Evolutionary conservation across 1,140 invertebrate genomes (phyloP).

Genomic region (Apis cerana): DNA sequence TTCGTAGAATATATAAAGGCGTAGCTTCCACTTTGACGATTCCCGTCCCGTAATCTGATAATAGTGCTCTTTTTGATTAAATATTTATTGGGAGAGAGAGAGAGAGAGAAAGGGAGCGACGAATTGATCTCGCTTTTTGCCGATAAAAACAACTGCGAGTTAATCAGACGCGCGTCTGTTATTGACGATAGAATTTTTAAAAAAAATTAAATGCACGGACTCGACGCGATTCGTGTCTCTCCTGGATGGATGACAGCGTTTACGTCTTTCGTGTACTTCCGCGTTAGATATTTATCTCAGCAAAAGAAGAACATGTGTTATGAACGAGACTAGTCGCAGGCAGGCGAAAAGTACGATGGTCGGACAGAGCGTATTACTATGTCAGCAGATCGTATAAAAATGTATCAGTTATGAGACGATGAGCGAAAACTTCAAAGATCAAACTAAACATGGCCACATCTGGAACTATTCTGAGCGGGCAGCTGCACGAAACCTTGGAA

Average conservation of each 20-base stretch:
- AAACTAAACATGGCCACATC: slow-evolving; percentile 81
- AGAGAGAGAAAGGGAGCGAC: slow-evolving; percentile 59
- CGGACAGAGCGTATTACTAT: slow-evolving; percentile 70
- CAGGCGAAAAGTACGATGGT: slow-evolving; percentile 70
- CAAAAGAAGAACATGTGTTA: slow-evolving; percentile 53
- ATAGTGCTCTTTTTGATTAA: slow-evolving; percentile 22
- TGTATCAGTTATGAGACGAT: slow-evolving; percentile 72
- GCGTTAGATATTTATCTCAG: slow-evolving; percentile 55
- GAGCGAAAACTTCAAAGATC: slow-evolving; percentile 79
- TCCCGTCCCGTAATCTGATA: slow-evolving; percentile 8
- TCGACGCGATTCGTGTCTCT: slow-evolving; percentile 42
- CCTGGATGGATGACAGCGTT: slow-evolving; percentile 40
- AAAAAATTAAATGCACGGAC: slow-evolving; percentile 26
- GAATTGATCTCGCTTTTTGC: slow-evolving; percentile 24
- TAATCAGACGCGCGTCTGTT: slow-evolving; percentile 41
- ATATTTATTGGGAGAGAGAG: slow-evolving; percentile 34
- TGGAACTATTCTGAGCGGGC: slow-evolving; percentile 80
- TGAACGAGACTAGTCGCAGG: slow-evolving; percentile 68
- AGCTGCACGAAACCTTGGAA: slow-evolving; percentile 58
- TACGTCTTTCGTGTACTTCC: slow-evolving; percentile 53
- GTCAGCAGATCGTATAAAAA: slow-evolving; percentile 67
- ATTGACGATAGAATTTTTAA: slow-evolving; percentile 26
- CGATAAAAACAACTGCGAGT: slow-evolving; percentile 32
- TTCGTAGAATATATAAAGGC: slow-evolving; percentile 11
- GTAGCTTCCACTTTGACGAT: slow-evolving; percentile 40